Conservation (phyloP, 1,140 invertebrate genomes). For the Lordiphosa clarofinis region DNA sequence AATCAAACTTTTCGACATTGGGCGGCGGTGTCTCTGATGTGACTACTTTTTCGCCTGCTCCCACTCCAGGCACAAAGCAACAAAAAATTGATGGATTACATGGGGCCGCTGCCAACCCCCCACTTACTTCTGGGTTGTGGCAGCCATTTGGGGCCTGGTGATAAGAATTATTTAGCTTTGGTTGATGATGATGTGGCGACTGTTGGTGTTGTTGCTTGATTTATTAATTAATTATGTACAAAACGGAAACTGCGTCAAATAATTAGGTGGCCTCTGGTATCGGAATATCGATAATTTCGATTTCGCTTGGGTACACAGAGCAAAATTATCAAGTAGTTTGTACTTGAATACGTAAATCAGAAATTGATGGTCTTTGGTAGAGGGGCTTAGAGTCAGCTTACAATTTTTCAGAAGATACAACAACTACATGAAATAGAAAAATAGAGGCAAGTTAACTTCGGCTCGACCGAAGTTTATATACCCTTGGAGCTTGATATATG, state of each 20-base stretch:
- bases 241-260: constrained; percentile 65
- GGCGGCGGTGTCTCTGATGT: constrained; percentile 73
- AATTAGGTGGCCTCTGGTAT: constrained; percentile 19
- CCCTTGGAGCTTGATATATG: too few relatives aligned
- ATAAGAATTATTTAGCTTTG: constrained; percentile 47
- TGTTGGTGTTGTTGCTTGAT: constrained; percentile 54
- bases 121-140: background rate
- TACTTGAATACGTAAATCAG: too few relatives aligned
- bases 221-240: constrained; percentile 75
- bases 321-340: too few relatives aligned
- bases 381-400: too few relatives aligned
- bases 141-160: constrained; percentile 45
- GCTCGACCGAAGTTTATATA: too few relatives aligned
- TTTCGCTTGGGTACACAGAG: constrained; percentile 1
- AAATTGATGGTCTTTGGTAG: too few relatives aligned
- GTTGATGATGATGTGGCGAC: constrained; percentile 50
- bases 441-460: too few relatives aligned
- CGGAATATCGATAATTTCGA: constrained; percentile 57
- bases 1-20: constrained; percentile 79
- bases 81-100: constrained; percentile 75
- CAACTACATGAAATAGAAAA: too few relatives aligned
- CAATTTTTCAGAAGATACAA: too few relatives aligned
- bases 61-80: constrained; percentile 5
- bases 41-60: constrained; percentile 55
- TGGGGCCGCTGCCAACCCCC: constrained; percentile 23